These are phyloP conservation scores for Aspidoscelis tigris DNA, from an alignment of 2,113 vertebrate genomes.

Conservation along the genomic window DNA sequence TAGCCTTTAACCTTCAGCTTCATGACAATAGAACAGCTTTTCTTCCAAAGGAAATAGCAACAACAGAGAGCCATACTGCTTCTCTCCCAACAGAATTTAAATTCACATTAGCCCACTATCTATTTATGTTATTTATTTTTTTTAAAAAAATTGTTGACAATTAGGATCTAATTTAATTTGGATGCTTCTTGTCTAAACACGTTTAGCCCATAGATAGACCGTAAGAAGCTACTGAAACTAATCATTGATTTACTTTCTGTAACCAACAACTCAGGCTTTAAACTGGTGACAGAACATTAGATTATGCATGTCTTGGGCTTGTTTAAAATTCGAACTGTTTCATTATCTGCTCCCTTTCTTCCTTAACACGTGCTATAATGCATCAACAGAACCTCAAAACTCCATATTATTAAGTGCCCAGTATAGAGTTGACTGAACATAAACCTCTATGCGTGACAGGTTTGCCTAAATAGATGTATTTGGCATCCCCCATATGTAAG, in stretches of 20 bases:
- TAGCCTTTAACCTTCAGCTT: no score
- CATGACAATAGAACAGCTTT: no score
- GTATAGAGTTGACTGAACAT: conserved; percentile 13
- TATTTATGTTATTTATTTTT: no score
- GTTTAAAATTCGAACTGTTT: fast-evolving
- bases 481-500: not conserved
- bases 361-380: conserved; percentile 1
- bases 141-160: no score
- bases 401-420: not conserved
- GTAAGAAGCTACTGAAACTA: not conserved
- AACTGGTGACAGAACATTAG: not conserved
- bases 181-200: no score
- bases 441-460: not conserved
- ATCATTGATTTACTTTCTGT: not conserved
- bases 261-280: not conserved
- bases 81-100: no score
- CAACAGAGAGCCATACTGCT: no score
- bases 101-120: no score
- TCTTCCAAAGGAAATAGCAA: no score
- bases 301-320: not conserved
- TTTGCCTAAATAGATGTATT: not conserved
- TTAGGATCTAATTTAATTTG: no score
- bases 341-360: conserved; percentile 2
- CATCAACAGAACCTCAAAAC: not conserved
- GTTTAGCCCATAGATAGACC: no score